These are phyloP conservation scores for Druon quercuslanigerum DNA, from an alignment of 1,140 invertebrate genomes.

Conservation along the genomic window DNA sequence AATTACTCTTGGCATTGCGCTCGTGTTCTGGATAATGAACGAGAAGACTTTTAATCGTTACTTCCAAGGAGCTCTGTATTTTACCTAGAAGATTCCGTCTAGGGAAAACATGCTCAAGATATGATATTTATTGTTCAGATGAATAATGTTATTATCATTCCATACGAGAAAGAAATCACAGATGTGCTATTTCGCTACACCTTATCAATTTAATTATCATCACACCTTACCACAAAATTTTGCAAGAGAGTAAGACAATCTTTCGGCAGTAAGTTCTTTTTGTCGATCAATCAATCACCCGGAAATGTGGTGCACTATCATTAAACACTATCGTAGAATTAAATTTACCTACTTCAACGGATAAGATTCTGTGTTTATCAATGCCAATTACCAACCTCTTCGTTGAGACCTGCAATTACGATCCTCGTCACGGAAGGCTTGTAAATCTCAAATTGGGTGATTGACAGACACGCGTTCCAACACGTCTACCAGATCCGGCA, in stretches of 20 bases:
- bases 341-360: slow-evolving; percentile 23
- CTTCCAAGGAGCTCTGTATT: neutral
- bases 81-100: too few species aligned
- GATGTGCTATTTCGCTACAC: too few species aligned
- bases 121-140: too few species aligned
- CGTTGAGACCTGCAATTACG: slow-evolving; percentile 13
- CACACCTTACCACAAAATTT: too few species aligned
- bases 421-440: slow-evolving; percentile 20
- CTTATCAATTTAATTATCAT: too few species aligned
- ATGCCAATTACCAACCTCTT: slow-evolving; percentile 30
- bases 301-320: slow-evolving; percentile 24
- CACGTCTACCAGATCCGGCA: neutral
- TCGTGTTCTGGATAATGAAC: slow-evolving; percentile 51
- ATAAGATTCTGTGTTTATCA: slow-evolving; percentile 31
- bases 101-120: too few species aligned
- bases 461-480: slow-evolving; percentile 28
- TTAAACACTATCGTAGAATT: slow-evolving; percentile 25
- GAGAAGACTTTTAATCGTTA: slow-evolving; percentile 6
- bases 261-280: neutral
- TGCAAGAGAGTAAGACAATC: too few species aligned
- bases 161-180: too few species aligned
- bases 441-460: slow-evolving; percentile 29
- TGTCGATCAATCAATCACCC: slow-evolving; percentile 25
- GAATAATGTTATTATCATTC: too few species aligned
- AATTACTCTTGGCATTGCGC: slow-evolving; percentile 48